Evolutionary conservation across 2,888 invertebrate genomes (phyloP).

Genomic region (Unio delphinus): DNA sequence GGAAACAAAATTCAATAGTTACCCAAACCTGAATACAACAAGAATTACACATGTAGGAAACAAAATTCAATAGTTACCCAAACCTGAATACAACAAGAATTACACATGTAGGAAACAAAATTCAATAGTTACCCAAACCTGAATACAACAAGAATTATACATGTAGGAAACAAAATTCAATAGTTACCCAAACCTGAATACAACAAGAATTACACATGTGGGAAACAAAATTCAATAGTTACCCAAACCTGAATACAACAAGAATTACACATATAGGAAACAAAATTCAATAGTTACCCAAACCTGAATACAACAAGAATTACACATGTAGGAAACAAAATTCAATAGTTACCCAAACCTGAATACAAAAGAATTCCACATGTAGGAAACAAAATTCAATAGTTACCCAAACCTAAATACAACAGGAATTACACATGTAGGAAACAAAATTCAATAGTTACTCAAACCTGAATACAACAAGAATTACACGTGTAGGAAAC

Average conservation of each 20-base stretch:
- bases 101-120: not conserved
- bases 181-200: constrained; percentile 82
- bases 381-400: not conserved
- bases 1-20: constrained; percentile 75
- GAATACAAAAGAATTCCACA: not conserved
- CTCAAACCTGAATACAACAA: constrained; percentile 78
- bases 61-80: not conserved
- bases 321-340: not conserved
- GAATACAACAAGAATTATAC: not conserved
- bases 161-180: constrained; percentile 70
- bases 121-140: not conserved
- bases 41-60: not conserved
- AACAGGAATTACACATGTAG: not conserved
- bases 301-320: constrained; percentile 72
- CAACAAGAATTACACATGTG: not conserved
- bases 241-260: too few species aligned
- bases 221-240: not conserved
- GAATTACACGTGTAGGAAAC: not conserved
- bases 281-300: constrained; percentile 82
- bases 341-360: not conserved
- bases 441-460: constrained; percentile 76
- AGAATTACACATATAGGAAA: not conserved
- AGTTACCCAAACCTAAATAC: too few species aligned
- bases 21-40: constrained; percentile 79
- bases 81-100: not conserved